Base-by-base conservation (phyloP, 92 coral and sea anemone genomes). In the Phenganax stokvisi region DNA sequence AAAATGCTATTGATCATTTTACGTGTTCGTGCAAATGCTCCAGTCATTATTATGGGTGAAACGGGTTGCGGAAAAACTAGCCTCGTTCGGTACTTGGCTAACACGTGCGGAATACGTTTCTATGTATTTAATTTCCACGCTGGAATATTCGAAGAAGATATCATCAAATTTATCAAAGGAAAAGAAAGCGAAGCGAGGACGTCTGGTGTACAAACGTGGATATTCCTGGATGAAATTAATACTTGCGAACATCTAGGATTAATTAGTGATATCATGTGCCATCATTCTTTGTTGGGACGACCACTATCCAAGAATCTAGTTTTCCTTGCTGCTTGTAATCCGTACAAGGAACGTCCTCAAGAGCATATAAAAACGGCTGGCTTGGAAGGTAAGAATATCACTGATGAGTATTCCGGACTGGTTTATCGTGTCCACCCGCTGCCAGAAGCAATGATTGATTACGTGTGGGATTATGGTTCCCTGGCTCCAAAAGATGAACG, bases 11-110 rank as follows among this genome's bases (percentile, higher is more conserved):
- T 94, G 73, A 94, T 94, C 63, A 87, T 92, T 59, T 97, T 92
- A 78, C 90, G 98, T 72, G 89, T 92, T 60, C 89, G 90, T 54
- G 94, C 98, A 28, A 76, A 84, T 58, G 88, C 89, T 57, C 98
- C 98, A 0, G 97, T 94, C 29, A 89, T 94, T 72, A 80, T 94
- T 7, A 94, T 94, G 98, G 98, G 98, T 0, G 98, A 94, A 83
- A 94, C 98, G 12, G 98, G 98, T 59, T 94, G 98, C 80, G 98
- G 98, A 0, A 94, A 94, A 79, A 94, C 98, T 2, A 94, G 97
- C 75, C 90, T 94, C 30, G 96, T 94, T 6, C 85, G 94, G 29
- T 94, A 94, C 87, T 87, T 94, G 52, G 98, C 98, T 12, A 81
- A 76, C 31, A 90, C 96, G 6, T 90, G 98, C 76, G 87, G 84